Conservation (phyloP, 1,140 invertebrate genomes). For the Lasioglossum baleicum region DNA sequence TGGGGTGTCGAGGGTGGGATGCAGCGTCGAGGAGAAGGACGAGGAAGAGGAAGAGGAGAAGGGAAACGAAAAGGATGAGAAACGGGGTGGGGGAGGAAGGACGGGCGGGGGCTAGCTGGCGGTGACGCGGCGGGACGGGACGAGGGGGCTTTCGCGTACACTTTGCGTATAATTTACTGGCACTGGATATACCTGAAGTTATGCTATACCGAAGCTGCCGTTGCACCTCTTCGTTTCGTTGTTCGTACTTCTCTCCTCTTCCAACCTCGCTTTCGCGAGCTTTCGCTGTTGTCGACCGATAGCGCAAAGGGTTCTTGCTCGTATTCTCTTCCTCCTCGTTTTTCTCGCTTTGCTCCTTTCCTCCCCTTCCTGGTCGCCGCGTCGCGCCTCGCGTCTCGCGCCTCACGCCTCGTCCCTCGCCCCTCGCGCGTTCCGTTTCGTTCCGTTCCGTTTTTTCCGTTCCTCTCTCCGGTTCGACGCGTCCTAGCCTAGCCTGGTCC, state of each 20-base stretch:
- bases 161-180: slow-evolving; percentile 81
- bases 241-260: slow-evolving; percentile 52
- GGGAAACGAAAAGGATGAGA: slow-evolving; percentile 60
- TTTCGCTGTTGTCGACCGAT: slow-evolving; percentile 44
- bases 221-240: slow-evolving; percentile 57
- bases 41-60: slow-evolving; percentile 38
- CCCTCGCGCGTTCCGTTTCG: neutral
- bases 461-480: no score
- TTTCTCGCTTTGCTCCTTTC: slow-evolving; percentile 33
- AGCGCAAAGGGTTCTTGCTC: slow-evolving; percentile 50
- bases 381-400: neutral
- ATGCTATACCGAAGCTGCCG: slow-evolving; percentile 74
- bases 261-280: slow-evolving; percentile 40
- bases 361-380: neutral
- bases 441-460: no score
- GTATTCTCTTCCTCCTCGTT: slow-evolving; percentile 5
- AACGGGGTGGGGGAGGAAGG: slow-evolving; percentile 65
- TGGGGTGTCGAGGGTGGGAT: slow-evolving; percentile 71
- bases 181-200: slow-evolving; percentile 79
- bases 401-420: neutral
- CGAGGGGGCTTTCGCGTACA: slow-evolving; percentile 76
- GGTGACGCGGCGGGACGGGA: slow-evolving; percentile 65
- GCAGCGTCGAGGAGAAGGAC: slow-evolving; percentile 52
- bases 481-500: no score
- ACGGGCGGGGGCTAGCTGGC: slow-evolving; percentile 57